A percentile compares a stretch with the other conserved stretches of the same genome.
These are phyloP conservation scores for Trachelus troglodyta DNA, from an alignment of 2,888 invertebrate genomes.

Conservation along the genomic window DNA sequence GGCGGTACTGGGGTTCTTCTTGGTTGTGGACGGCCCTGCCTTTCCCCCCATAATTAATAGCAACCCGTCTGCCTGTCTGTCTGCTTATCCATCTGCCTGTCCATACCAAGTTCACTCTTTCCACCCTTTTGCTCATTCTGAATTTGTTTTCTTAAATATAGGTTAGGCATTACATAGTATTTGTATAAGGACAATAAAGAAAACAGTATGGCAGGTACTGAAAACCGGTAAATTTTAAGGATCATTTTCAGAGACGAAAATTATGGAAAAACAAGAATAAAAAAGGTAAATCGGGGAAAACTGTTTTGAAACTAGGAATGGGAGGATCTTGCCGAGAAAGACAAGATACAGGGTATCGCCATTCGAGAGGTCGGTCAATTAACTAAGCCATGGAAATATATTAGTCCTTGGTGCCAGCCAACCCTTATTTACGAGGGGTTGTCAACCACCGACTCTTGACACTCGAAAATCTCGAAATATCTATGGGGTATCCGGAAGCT, in stretches of 20 bases:
- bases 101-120: background rate
- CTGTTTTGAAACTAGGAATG: background rate
- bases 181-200: background rate
- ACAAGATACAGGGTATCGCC: conserved; percentile 45
- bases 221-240: background rate
- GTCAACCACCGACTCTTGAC: conserved; percentile 34
- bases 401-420: conserved; percentile 41
- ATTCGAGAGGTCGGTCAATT: conserved; percentile 53
- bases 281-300: background rate
- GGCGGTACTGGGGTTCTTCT: conserved; percentile 46
- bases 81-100: conserved; percentile 16
- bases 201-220: background rate
- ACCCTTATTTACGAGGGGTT: conserved; percentile 55
- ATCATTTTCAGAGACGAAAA: background rate
- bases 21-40: conserved; percentile 24
- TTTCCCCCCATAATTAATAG: conserved; percentile 51
- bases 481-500: conserved; percentile 63
- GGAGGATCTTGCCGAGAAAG: conserved; percentile 22
- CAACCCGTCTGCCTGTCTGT: conserved; percentile 32
- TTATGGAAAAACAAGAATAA: background rate
- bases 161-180: background rate
- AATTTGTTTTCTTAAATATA: background rate
- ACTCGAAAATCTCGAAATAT: conserved; percentile 51
- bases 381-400: conserved; percentile 51
- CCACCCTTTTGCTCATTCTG: background rate